Base-by-base conservation (phyloP, 2,797 vertebrate genomes). In the Lepilemur septentrionalis region DNA sequence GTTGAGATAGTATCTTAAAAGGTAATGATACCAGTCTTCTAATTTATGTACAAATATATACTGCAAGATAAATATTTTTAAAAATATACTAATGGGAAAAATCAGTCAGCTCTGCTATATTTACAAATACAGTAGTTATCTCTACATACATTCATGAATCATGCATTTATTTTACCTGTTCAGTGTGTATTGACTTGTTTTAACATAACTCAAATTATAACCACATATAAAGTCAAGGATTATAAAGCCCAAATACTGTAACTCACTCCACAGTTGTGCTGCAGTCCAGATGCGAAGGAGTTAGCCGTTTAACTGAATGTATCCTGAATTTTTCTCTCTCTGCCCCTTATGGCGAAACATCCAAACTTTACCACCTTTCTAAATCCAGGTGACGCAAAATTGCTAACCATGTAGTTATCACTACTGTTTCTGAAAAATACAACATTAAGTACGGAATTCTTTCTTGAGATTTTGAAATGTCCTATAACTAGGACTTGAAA, bases 331-430 rank as follows among this genome's bases (percentile, higher is more conserved):
- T 87, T 63, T 91, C 38, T 91, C 67, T 73, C 28, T 95, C 75
- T 95, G 32, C 43, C 22, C 20, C 52, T 84, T 91, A 55, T 38
- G 85, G 83, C 35, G 59, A 78, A 90, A 82, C 23, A 72, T 76
- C 12, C 41, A 20, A 92, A 76, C 9, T 88, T 82, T n/a, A 87
- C 12, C 32, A 35, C 35, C 70, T 82, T 89, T 88, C n/a, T 79
- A 84, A 92, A 89, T 87, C 18, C 52, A 95, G 38, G 38, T 75
- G 15, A 94, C 63, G 81, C 75, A 76, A 81, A 81, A 73, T 70
- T 85, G n/a, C 48, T 61, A 79, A 41, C 25, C 28, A 67, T 52
- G 23, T 89, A 25, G 12, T 79, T 81, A 57, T 93, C 82, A 61
- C 69, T 69, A 76, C n/a, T 83, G 6, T 43, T 88, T 95, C 69